phyloP scores from a whole-genome alignment of 2,113 vertebrate species.

The Chrysemys picta region DNA sequence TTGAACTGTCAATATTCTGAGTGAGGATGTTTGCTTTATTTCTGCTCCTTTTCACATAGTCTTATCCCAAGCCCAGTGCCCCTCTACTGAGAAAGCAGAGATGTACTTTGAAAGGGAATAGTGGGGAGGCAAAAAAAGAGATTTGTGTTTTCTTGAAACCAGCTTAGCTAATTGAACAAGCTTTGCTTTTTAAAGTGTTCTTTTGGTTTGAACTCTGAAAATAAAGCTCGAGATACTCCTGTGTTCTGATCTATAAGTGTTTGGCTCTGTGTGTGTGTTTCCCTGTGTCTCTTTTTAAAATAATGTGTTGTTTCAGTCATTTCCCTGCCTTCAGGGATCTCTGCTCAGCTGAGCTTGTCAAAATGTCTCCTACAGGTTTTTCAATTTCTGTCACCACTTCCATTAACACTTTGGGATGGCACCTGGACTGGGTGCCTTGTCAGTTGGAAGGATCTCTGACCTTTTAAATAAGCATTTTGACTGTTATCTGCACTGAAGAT shows the following conservation, averaged over 20 bases:
- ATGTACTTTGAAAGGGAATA: neutral
- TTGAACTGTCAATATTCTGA: conserved; percentile 16
- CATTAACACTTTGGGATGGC: conserved; percentile 69
- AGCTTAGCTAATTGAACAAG: neutral
- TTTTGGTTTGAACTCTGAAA: conserved; percentile 9
- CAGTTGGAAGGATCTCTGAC: conserved; percentile 44
- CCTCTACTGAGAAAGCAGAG: conserved; percentile 9
- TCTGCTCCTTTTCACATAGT: conserved; percentile 48
- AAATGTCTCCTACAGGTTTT: conserved; percentile 57
- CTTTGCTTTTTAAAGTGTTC: neutral
- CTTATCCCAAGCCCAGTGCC: conserved; percentile 25
- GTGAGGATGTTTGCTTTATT: neutral
- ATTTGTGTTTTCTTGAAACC: conserved; percentile 5
- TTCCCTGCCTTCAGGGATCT: conserved; percentile 35
- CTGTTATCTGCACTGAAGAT: conserved; percentile 25
- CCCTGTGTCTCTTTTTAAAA: conserved; percentile 11
- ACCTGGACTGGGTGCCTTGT: conserved; percentile 46
- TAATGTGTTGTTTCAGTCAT: neutral
- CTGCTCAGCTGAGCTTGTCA: conserved; percentile 50
- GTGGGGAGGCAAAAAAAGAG: neutral
- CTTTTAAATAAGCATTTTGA: conserved; percentile 52
- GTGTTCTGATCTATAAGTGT: neutral
- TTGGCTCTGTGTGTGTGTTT: neutral
- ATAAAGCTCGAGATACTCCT: conserved; percentile 20
- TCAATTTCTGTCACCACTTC: conserved; percentile 63